phyloP scores from a whole-genome alignment of 2,888 invertebrate species.

The Parasteatoda lunata region DNA sequence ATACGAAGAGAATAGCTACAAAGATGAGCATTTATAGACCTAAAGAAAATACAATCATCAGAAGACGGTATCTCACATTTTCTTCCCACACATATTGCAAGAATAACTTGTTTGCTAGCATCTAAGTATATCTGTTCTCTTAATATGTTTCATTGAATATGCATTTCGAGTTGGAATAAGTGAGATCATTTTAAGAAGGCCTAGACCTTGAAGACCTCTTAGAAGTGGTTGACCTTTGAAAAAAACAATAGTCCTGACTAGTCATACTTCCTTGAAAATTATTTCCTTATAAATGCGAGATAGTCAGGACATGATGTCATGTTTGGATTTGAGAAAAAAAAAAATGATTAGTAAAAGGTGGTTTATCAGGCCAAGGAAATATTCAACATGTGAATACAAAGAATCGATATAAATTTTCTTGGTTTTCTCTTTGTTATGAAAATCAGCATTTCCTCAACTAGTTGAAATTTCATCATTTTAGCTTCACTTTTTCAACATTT shows the following conservation, averaged over 20 bases:
- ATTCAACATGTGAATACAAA: no score
- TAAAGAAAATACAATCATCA: conserved; percentile 27
- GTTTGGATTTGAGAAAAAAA: no score
- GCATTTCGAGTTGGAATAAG: conserved; percentile 25
- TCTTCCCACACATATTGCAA: conserved; percentile 24
- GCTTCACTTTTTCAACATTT: no score
- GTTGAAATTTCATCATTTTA: no score
- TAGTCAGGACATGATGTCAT: no score
- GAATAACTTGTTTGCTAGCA: conserved; percentile 12
- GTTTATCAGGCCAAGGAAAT: no score
- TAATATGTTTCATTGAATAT: conserved; percentile 31
- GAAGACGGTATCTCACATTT: conserved; percentile 35
- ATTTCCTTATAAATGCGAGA: no score
- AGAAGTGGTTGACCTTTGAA: conserved; percentile 39
- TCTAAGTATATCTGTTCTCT: conserved; percentile 36
- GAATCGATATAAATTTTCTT: no score
- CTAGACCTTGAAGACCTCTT: conserved; percentile 51
- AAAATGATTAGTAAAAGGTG: no score
- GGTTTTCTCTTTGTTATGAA: no score
- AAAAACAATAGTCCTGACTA: conserved; percentile 32
- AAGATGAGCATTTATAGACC: conserved; percentile 30
- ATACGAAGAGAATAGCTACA: conserved; percentile 14
- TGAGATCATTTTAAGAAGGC: conserved; percentile 33
- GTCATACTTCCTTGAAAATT: conserved; percentile 22
- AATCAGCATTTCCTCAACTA: no score